Evolutionary conservation across 2,113 vertebrate species (phyloP).

Genomic region (Cryptomyrus ogoouensis): DNA sequence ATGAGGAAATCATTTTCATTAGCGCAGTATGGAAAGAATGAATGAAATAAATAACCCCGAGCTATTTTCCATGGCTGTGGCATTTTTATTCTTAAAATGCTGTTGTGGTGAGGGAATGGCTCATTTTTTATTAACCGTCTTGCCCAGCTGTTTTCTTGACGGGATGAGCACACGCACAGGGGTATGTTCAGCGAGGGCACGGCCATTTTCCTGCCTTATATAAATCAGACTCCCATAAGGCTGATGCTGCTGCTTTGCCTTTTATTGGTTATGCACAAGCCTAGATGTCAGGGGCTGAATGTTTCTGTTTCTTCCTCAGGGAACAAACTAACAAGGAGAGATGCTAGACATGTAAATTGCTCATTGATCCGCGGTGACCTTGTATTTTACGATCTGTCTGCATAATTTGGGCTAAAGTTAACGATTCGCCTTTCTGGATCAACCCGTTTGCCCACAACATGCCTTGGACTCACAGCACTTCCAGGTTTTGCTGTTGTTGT

Average conservation of each 20-base stretch:
- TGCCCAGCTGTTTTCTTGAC: neutral
- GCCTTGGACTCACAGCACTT: neutral
- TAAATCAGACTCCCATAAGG: neutral
- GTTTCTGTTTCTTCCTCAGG: neutral
- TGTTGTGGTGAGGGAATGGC: neutral
- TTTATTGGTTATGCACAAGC: neutral
- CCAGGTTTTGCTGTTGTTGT: neutral
- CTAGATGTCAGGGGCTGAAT: neutral
- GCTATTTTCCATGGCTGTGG: conserved; percentile 15
- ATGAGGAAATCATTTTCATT: conserved; percentile 23
- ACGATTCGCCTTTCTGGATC: neutral
- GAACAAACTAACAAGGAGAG: neutral
- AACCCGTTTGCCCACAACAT: neutral
- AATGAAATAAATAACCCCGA: conserved; percentile 19
- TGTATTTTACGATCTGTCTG: neutral
- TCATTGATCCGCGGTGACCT: neutral
- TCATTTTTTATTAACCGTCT: conserved; percentile 7
- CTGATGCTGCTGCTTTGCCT: neutral
- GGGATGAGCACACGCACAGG: neutral
- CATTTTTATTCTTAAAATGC: neutral
- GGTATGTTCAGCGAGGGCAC: neutral
- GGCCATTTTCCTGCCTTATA: neutral
- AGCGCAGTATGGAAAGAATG: conserved; percentile 9
- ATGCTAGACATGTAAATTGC: neutral
- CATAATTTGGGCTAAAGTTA: neutral